Evolutionary conservation across 2,888 invertebrate species (phyloP), one percentile per base, ranked within the genome.

Genomic region (Emmelina monodactyla): DNA sequence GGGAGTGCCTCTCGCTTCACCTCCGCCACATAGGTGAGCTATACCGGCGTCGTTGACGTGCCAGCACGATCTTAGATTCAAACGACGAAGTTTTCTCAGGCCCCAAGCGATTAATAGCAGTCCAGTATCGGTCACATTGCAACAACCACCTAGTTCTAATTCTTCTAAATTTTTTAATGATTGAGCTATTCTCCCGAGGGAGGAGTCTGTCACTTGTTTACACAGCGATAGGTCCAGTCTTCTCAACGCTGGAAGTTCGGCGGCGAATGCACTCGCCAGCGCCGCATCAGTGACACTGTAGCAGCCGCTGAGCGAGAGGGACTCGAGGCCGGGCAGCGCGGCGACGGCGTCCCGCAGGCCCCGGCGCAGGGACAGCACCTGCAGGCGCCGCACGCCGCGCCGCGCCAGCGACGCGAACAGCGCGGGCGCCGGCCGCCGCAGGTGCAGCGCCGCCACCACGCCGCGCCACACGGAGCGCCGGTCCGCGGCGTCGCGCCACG

Each of bases 161-260:
- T 88, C 88, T 59, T 94, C 92, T 39, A 97, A 82, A 68, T 93
- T 94, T 67, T 88, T 89, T 32, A 94, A 73, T 53, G 87, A 88
- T 62, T 91, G 90, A 29, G 93, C 91, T 69, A 96, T 94, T 55
- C 89, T 82, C 12, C 89, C 88, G 15, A 96, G 82, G 34, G 93
- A 91, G 16, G 88, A 88, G 68, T 97, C 96, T n/a, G 94, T 93
- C 40, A 97, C 89, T 80, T 95, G 95, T 69, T 97, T 97, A 78
- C 97, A 97, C 38, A 96, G 78, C 31, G 94, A 94, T 35, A 97
- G 82, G 67, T 97, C 92, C 42, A 97, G 82, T 49, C 88, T 84
- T 43, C 88, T 89, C 34, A 97, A 78, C 22, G 88, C 85, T 34
- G 90, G 88, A 44, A 90, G 81, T 47, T 92, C 91, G 7, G 85